These are phyloP conservation scores for Temnothorax rugatulus DNA, from an alignment of 2,888 invertebrate species.

Conservation along the genomic window DNA sequence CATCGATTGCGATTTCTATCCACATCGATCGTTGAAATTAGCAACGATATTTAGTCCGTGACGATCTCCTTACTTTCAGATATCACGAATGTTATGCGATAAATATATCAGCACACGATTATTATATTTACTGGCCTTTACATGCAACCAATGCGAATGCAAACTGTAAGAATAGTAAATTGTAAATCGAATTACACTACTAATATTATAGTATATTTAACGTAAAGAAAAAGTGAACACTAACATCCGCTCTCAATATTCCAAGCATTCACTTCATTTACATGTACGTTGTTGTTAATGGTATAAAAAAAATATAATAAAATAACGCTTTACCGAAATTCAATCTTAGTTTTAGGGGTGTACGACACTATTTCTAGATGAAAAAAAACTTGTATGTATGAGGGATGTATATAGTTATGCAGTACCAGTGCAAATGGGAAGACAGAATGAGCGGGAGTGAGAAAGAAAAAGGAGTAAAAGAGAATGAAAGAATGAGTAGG, in stretches of 20 bases:
- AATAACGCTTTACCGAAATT: conserved; percentile 84
- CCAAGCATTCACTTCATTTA: conserved; percentile 84
- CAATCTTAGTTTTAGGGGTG: conserved; percentile 81
- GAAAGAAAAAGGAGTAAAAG: conserved; percentile 17
- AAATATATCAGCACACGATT: conserved; percentile 61
- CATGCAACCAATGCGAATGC: conserved; percentile 75
- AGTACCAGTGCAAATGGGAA: conserved; percentile 64
- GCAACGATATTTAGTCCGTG: conserved; percentile 34
- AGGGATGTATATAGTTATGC: conserved; percentile 81
- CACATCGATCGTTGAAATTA: conserved; percentile 47
- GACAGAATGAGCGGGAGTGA: conserved; percentile 22
- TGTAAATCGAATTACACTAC: conserved; percentile 82
- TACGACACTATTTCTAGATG: conserved; percentile 82
- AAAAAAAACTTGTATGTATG: conserved; percentile 77
- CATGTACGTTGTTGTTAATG: conserved; percentile 84
- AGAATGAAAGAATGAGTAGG: conserved; percentile 57
- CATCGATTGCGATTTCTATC: conserved; percentile 64
- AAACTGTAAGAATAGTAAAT: conserved; percentile 81
- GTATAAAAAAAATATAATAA: conserved; percentile 80
- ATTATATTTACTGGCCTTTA: conserved; percentile 70
- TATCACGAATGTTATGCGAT: conserved; percentile 56
- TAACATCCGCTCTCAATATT: conserved; percentile 84
- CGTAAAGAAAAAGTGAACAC: conserved; percentile 76
- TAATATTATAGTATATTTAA: conserved; percentile 82
- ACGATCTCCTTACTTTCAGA: conserved; percentile 49